Base-by-base conservation (phyloP, 2,888 invertebrate genomes). In the Choreutis nemorana region DNA sequence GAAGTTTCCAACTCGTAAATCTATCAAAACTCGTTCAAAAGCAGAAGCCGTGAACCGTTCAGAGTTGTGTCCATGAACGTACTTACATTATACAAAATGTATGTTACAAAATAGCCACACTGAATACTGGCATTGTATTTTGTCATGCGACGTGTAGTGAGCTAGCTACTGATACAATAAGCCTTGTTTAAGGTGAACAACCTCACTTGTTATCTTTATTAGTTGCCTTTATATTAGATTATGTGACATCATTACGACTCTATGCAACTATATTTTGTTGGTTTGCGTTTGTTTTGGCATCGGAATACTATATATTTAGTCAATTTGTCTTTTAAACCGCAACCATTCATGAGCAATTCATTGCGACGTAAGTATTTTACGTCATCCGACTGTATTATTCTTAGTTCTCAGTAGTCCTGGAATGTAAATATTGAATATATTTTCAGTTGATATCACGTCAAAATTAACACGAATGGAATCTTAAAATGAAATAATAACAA, bases 231-330 rank as follows among this genome's bases (percentile, higher is more conserved):
- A 58, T 60, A 71, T 70, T 63, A 62, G 61, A 64, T 54, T n/a
- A 47, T 58, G 57, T 70, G 70, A 70, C 66, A 68, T 71, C 64
- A 73, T 66, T 66, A 65, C 55, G n/a, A n/a, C n/a, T n/a, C n/a
- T n/a, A n/a, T n/a, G n/a, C n/a, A n/a, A n/a, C n/a, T n/a, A n/a
- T n/a, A n/a, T n/a, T n/a, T n/a, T n/a, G n/a, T n/a, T n/a, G n/a
- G n/a, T n/a, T n/a, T n/a, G n/a, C n/a, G n/a, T n/a, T n/a, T n/a
- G n/a, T n/a, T n/a, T n/a, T n/a, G n/a, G n/a, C n/a, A n/a, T n/a
- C n/a, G n/a, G n/a, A n/a, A n/a, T n/a, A n/a, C n/a, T n/a, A n/a
- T n/a, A n/a, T n/a, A n/a, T n/a, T n/a, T n/a, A n/a, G n/a, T n/a
- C n/a, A n/a, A n/a, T n/a, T n/a, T n/a, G n/a, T n/a, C n/a, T n/a